These are phyloP conservation scores for Scatophagus argus DNA, from an alignment of 2,113 vertebrate species.

Conservation along the genomic window DNA sequence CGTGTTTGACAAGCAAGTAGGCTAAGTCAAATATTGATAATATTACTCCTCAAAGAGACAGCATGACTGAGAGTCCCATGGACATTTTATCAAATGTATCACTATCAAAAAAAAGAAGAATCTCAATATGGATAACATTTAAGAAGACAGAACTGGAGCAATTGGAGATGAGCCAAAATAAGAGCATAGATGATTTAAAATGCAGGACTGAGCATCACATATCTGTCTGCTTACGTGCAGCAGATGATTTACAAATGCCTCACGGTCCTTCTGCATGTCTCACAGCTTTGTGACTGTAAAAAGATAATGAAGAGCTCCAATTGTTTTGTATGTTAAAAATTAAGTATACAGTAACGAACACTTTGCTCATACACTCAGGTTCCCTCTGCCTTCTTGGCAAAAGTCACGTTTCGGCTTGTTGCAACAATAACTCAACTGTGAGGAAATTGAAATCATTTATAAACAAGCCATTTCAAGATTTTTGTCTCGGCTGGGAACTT, in stretches of 20 bases:
- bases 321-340: background rate
- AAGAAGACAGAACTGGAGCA: slow-evolving; percentile 39
- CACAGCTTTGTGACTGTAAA: slow-evolving; percentile 33
- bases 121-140: background rate
- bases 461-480: background rate
- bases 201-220: slow-evolving; percentile 38
- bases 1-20: slow-evolving; percentile 29
- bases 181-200: slow-evolving; percentile 15
- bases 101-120: background rate
- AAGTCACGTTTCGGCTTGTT: background rate
- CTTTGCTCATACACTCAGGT: background rate
- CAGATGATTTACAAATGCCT: slow-evolving; percentile 52
- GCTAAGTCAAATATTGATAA: slow-evolving; percentile 56
- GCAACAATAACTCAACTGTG: no score
- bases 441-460: background rate
- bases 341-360: slow-evolving; percentile 5
- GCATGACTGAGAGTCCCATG: background rate
- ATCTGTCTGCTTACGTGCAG: slow-evolving; percentile 19
- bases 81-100: background rate
- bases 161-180: slow-evolving; percentile 19
- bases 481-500: background rate
- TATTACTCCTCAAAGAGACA: slow-evolving; percentile 26
- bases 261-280: slow-evolving; percentile 34
- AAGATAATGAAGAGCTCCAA: slow-evolving; percentile 1
- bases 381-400: background rate